Conservation (phyloP, 2,888 invertebrate genomes). For the Plagiodera versicolora region DNA sequence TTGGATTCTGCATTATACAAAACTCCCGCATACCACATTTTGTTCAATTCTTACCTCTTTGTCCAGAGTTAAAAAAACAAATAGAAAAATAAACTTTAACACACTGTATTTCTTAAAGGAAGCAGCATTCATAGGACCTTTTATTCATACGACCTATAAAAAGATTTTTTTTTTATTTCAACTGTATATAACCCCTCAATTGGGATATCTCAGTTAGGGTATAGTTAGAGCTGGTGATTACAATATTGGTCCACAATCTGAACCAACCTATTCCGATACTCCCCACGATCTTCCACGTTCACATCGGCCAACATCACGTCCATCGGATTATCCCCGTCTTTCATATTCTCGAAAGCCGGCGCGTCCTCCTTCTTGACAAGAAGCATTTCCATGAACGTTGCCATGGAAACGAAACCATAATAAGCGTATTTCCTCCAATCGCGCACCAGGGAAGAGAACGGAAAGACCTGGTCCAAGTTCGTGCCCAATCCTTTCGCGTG, state of each 20-base stretch:
- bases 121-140: no score
- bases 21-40: no score
- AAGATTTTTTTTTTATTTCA: no score
- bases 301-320: not conserved
- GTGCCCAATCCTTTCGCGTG: slow-evolving; percentile 10
- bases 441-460: slow-evolving; percentile 2
- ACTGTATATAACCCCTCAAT: no score
- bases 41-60: no score
- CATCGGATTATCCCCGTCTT: not conserved
- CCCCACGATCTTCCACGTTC: not conserved
- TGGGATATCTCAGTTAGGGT: not conserved
- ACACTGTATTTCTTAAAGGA: no score
- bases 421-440: slow-evolving; percentile 21
- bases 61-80: no score
- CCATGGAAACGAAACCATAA: slow-evolving; percentile 12
- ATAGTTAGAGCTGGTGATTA: not conserved
- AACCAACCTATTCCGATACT: not conserved
- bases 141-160: no score
- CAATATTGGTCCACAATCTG: not conserved
- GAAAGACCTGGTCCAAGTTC: slow-evolving; percentile 5
- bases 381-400: slow-evolving; percentile 3
- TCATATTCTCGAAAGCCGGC: slow-evolving; percentile 7
- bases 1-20: no score
- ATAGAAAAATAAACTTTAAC: no score
- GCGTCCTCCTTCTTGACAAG: slow-evolving; percentile 3